These are phyloP conservation scores for Argyresthia albistria DNA, from an alignment of 2,888 invertebrate species.

Conservation along the genomic window DNA sequence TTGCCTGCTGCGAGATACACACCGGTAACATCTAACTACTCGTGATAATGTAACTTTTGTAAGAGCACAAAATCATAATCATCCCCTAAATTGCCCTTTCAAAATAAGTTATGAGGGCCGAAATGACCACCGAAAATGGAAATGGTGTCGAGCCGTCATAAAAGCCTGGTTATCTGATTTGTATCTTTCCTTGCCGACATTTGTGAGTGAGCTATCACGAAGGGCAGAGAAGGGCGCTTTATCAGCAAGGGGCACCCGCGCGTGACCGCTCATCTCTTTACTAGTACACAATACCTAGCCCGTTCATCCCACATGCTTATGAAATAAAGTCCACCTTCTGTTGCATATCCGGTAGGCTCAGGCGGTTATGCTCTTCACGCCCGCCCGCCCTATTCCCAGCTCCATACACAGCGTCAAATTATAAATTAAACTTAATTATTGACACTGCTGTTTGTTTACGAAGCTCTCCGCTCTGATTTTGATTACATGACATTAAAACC, in stretches of 20 bases:
- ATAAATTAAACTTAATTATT: conserved; percentile 45
- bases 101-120: not conserved
- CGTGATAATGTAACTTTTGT: too few species aligned
- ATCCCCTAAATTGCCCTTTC: too few species aligned
- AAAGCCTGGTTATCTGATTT: conserved; percentile 9
- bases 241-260: conserved; percentile 40
- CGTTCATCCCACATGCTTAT: not conserved
- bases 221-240: conserved; percentile 18
- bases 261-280: conserved; percentile 60
- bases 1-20: too few species aligned
- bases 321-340: conserved; percentile 8
- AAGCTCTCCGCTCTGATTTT: conserved; percentile 17
- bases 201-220: conserved; percentile 18
- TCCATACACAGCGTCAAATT: conserved; percentile 16
- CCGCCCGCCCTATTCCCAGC: conserved; percentile 9
- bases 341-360: too few species aligned
- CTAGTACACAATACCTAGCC: conserved; percentile 18
- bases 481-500: conserved; percentile 5
- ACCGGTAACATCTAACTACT: too few species aligned
- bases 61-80: too few species aligned
- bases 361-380: conserved; percentile 6
- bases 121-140: too few species aligned
- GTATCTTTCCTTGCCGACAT: conserved; percentile 17
- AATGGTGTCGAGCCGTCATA: not conserved
- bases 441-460: conserved; percentile 13